Base-by-base conservation (phyloP, 1,140 invertebrate species). In the Drosophila mojavensis region DNA sequence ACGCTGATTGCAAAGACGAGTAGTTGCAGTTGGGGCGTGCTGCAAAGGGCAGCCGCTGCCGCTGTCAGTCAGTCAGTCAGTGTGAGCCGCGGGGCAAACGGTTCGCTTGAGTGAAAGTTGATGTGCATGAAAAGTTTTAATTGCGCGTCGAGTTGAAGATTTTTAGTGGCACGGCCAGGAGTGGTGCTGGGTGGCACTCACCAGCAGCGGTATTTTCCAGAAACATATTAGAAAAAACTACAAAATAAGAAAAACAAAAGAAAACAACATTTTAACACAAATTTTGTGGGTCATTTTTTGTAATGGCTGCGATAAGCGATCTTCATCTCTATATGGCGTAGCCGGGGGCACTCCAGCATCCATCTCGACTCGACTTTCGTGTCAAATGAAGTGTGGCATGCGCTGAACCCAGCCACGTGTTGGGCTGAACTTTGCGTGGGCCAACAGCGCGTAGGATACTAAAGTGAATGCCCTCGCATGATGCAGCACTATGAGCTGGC, bases 61-160 rank as follows among this genome's bases (percentile, higher is more conserved):
- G 78, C 82, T 82, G 79, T 88, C 82, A 79, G 82, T 85, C 81
- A 85, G 74, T 33, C 41, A n/a, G 41, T 15, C 43, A 17, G n/a
- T 73, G 60, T 54, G 63, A 69, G 63, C 66, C 74, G 55, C 55
- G 45, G 53, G 62, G 56, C 58, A 60, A 47, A 55, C 62, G 55
- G 33, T 48, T 56, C 83, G 75, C 83, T 86, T 79, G 79, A 86
- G 83, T 86, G 83, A 86, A 86, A 88, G 83, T 86, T 86, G 83
- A 86, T 86, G 83, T 86, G 83, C 83, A 86, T 86, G 83, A 86
- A 86, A 83, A 86, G 83, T 86, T 86, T 86, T 88, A 86, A 86
- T 86, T 86, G 83, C 83, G 82, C 82, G 83, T 79, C 83, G 82
- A 88, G 79, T 82, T 71, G 73, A 26, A 65, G 67, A 73, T 68